These are phyloP conservation scores for Trigoniulus corallinus DNA, from an alignment of 1,140 invertebrate genomes.

Conservation along the genomic window DNA sequence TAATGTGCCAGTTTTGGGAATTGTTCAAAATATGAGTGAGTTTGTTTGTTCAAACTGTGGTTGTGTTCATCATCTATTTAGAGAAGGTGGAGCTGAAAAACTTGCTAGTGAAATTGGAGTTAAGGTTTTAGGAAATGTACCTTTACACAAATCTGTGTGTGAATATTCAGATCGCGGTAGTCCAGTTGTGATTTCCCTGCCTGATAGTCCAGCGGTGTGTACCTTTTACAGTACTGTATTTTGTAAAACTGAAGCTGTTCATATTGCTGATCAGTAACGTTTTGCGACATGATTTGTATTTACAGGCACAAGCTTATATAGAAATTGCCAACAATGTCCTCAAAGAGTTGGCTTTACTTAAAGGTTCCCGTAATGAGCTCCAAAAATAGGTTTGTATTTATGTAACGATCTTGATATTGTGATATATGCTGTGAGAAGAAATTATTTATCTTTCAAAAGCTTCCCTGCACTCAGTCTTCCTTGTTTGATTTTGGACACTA, in stretches of 20 bases:
- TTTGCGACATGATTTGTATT: background rate
- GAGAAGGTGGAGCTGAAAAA: constrained; percentile 14
- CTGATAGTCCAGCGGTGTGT: background rate
- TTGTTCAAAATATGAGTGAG: constrained; percentile 72
- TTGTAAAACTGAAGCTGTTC: background rate
- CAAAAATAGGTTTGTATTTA: no score
- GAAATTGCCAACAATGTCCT: background rate
- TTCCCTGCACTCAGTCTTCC: no score
- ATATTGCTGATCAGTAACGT: background rate
- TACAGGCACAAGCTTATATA: background rate
- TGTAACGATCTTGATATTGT: no score
- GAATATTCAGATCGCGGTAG: background rate
- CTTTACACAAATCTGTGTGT: background rate
- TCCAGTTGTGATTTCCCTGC: background rate
- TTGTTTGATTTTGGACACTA: no score
- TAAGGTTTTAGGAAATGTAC: background rate
- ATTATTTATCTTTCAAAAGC: no score
- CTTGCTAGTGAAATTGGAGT: constrained; percentile 16
- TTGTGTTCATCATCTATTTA: constrained; percentile 19
- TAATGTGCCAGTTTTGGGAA: constrained; percentile 56
- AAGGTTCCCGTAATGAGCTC: no score
- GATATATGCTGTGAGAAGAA: no score
- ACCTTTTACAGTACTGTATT: background rate
- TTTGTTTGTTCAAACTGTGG: constrained; percentile 52
- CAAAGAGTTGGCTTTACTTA: no score